A percentile compares a stretch with the other conserved stretches of the same genome.
phyloP scores from a whole-genome alignment of 2,113 vertebrate genomes.

The Notothenia coriiceps region DNA sequence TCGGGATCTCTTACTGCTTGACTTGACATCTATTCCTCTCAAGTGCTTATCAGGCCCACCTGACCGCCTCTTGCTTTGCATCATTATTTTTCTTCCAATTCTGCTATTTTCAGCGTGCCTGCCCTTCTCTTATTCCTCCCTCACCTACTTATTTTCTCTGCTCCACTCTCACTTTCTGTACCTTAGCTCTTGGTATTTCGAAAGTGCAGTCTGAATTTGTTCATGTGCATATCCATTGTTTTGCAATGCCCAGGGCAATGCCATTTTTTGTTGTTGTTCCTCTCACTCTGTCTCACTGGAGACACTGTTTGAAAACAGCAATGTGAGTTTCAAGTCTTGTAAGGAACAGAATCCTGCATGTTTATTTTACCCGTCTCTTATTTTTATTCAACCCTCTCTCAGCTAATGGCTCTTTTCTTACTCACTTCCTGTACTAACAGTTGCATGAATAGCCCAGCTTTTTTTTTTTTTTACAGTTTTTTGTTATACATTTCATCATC shows the following conservation, averaged over 20 bases:
- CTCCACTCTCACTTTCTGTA: slow-evolving; percentile 46
- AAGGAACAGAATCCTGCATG: slow-evolving; percentile 28
- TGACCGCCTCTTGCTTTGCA: slow-evolving; percentile 73
- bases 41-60: slow-evolving; percentile 64
- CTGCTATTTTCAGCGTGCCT: slow-evolving; percentile 52
- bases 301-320: slow-evolving; percentile 63
- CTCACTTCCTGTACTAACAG: background rate
- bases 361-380: slow-evolving; percentile 9
- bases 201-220: slow-evolving; percentile 35
- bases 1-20: slow-evolving; percentile 49
- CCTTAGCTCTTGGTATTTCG: slow-evolving; percentile 60
- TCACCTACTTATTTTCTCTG: slow-evolving; percentile 59
- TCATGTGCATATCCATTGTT: slow-evolving; percentile 63
- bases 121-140: slow-evolving; percentile 53
- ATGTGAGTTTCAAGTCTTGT: slow-evolving; percentile 48
- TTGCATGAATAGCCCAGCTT: background rate
- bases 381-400: slow-evolving; percentile 10
- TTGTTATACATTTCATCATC: background rate
- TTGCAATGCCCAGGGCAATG: slow-evolving; percentile 67
- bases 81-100: slow-evolving; percentile 73
- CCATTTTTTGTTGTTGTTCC: slow-evolving; percentile 55
- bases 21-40: slow-evolving; percentile 73
- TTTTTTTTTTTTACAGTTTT: background rate
- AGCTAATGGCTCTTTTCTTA: slow-evolving; percentile 30
- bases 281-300: slow-evolving; percentile 57